Evolutionary conservation across 2,888 invertebrate genomes (phyloP).

Genomic region (Heliconius hortense): DNA sequence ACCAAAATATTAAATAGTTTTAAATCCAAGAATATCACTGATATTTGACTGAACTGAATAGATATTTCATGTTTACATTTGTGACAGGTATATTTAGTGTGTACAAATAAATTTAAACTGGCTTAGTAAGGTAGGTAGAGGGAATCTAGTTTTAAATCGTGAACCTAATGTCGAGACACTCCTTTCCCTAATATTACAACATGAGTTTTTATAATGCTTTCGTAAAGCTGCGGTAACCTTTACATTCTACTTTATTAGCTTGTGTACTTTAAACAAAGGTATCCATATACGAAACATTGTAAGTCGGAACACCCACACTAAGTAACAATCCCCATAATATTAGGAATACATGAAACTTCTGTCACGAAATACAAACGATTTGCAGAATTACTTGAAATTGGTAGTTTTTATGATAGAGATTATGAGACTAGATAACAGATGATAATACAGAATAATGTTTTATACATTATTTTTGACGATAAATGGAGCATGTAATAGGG

Average conservation of each 20-base stretch:
- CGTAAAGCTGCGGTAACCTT: background rate
- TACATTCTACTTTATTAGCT: background rate
- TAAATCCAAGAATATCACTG: background rate
- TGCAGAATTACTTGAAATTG: conserved; percentile 27
- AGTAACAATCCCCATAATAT: conserved; percentile 18
- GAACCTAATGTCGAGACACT: no score
- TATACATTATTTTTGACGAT: no score
- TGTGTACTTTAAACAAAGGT: background rate
- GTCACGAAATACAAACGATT: conserved; percentile 22
- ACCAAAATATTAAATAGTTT: background rate
- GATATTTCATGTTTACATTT: no score
- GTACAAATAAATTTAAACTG: no score
- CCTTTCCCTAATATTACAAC: no score
- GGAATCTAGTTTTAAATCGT: no score
- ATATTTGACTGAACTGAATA: no score
- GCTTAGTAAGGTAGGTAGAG: no score
- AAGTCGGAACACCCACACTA: conserved; percentile 7
- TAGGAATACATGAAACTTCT: conserved; percentile 26
- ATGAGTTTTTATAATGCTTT: no score
- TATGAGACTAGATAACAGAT: background rate
- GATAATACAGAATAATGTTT: no score
- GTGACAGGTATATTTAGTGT: no score
- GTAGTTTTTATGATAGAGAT: background rate
- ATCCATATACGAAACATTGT: background rate
- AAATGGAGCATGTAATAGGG: no score